Evolutionary conservation across 2,888 invertebrate species (phyloP).

Genomic region (Troglohyphantes excavatus): DNA sequence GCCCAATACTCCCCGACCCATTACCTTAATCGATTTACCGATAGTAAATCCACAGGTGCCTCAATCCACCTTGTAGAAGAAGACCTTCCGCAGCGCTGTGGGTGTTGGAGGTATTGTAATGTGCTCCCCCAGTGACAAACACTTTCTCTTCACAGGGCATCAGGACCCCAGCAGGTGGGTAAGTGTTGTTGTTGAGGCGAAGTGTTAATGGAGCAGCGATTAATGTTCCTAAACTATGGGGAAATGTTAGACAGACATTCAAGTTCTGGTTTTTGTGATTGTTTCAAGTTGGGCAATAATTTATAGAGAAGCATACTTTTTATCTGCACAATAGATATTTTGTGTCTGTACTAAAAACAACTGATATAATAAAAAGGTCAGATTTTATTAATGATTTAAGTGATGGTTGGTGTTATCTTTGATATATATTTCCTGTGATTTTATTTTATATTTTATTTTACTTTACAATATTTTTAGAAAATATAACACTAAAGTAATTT

Average conservation of each 20-base stretch:
- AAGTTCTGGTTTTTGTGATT: background rate
- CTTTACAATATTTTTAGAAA: too few species aligned
- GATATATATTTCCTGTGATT: too few species aligned
- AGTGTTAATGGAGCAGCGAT: slow-evolving; percentile 6
- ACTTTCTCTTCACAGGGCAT: slow-evolving; percentile 21
- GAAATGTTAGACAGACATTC: background rate
- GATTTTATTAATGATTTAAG: too few species aligned
- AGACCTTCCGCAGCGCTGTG: background rate
- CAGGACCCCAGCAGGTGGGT: slow-evolving; percentile 3
- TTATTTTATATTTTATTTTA: too few species aligned
- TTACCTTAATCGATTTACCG: slow-evolving; percentile 2
- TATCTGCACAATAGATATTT: too few species aligned
- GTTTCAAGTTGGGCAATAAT: background rate
- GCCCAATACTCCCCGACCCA: background rate
- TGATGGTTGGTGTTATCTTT: too few species aligned
- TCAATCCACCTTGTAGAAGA: slow-evolving; percentile 5
- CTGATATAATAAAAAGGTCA: too few species aligned
- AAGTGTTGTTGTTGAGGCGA: background rate
- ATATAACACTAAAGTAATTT: too few species aligned
- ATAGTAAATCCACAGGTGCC: slow-evolving; percentile 29
- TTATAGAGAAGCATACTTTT: too few species aligned
- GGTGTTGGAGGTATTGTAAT: slow-evolving; percentile 3
- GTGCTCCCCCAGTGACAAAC: slow-evolving; percentile 16
- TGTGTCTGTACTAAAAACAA: too few species aligned
- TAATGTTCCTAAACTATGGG: background rate